These are phyloP conservation scores for Tapirus terrestris DNA, from an alignment of 2,113 vertebrate genomes.

Conservation along the genomic window DNA sequence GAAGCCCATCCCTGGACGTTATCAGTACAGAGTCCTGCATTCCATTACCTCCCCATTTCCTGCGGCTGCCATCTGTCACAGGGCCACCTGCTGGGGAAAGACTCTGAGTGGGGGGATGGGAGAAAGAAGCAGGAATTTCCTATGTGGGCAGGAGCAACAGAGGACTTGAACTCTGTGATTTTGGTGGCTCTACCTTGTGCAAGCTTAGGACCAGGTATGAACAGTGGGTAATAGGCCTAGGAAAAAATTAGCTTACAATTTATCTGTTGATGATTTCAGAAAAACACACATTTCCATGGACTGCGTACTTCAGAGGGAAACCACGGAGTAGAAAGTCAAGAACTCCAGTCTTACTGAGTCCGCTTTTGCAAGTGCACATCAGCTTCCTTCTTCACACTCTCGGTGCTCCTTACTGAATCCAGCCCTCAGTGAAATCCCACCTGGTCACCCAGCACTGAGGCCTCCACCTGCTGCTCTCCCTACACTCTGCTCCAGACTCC, in stretches of 20 bases:
- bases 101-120: no score
- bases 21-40: no score
- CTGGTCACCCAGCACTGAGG: neutral
- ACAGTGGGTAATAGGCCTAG: neutral
- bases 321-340: rapidly evolving
- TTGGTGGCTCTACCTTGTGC: neutral
- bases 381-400: neutral
- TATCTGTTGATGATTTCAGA: neutral
- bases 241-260: neutral
- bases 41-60: neutral
- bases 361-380: rapidly evolving
- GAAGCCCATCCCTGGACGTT: rapidly evolving
- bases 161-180: neutral
- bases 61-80: rapidly evolving
- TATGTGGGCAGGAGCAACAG: no score
- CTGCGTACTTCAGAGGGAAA: neutral
- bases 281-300: neutral
- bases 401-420: rapidly evolving
- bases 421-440: neutral
- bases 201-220: neutral
- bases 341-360: no score
- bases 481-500: rapidly evolving
- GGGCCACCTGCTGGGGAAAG: no score
- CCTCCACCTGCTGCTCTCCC: neutral
- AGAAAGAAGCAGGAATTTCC: neutral